Evolutionary conservation across 1,140 invertebrate species (phyloP), one percentile per base, ranked within the genome.

Genomic region (Plutomurus gul): DNA sequence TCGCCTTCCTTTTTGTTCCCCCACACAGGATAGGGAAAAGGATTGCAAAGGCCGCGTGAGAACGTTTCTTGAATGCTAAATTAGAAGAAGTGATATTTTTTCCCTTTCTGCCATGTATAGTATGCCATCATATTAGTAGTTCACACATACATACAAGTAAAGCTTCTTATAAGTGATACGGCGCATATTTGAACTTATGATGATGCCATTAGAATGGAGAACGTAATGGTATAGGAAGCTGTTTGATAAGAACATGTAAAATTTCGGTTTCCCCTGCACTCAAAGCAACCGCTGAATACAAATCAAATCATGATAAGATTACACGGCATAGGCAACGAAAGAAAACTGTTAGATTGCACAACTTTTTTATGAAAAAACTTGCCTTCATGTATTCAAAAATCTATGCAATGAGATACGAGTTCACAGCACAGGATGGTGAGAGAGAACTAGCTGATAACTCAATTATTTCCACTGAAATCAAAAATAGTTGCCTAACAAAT

Each of bases 61-160:
- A 60, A 76, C 75, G 75, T 56, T 37, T 0, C 49, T 60, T 36
- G 75, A 76, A 76, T 76, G 20, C 18, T 39, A 76, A 76, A 76
- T 76, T 43, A 76, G 49, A 39, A 7, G 27, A 65, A 36, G n/a
- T 65, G 51, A 65, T n/a, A 65, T 65, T 65, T 65, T 65, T 65
- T 65, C 56, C 56, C n/a, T n/a, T n/a, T n/a, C n/a, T n/a, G n/a
- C n/a, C n/a, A n/a, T n/a, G n/a, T n/a, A n/a, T n/a, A n/a, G n/a
- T n/a, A n/a, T n/a, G n/a, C n/a, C n/a, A n/a, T n/a, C n/a, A n/a
- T 65, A 65, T 65, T 27, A 65, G 18, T n/a, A 56, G 13, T 27
- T 56, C 16, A 30, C 51, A 27, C 56, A 65, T 33, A 65, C 20
- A 65, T 16, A 51, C 16, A 47, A 8, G 16, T 10, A 60, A 25